phyloP scores from a whole-genome alignment of 2,888 invertebrate species.

The Torymus aiolomorphi region DNA sequence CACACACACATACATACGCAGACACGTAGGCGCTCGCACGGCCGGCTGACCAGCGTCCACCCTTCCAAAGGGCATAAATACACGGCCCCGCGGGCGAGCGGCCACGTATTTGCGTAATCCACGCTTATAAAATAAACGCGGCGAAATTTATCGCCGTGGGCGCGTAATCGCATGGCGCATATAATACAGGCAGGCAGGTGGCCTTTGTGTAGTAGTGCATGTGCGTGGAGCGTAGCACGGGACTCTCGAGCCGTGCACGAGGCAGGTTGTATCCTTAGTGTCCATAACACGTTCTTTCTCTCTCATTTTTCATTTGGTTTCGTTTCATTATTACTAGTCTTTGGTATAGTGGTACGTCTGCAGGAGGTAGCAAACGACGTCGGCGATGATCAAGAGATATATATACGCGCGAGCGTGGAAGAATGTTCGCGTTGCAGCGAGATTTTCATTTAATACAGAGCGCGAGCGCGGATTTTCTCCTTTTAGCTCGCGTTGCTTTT shows the following conservation, averaged over 20 bases:
- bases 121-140: constrained; percentile 52
- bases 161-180: neutral
- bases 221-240: too few relatives aligned
- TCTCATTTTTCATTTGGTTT: too few relatives aligned
- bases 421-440: neutral
- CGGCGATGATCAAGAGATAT: constrained; percentile 18
- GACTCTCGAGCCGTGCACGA: too few relatives aligned
- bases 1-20: neutral
- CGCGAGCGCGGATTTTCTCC: too few relatives aligned
- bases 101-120: constrained; percentile 48
- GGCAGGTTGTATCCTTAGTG: too few relatives aligned
- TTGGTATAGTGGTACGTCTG: too few relatives aligned
- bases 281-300: too few relatives aligned
- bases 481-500: too few relatives aligned
- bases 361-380: too few relatives aligned
- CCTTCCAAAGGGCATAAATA: constrained; percentile 33
- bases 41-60: too few relatives aligned
- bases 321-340: too few relatives aligned
- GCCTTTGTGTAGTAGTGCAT: neutral
- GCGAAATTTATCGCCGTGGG: constrained; percentile 45
- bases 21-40: neutral
- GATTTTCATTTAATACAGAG: constrained; percentile 31
- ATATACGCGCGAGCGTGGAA: too few relatives aligned
- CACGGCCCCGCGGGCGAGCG: neutral
- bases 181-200: constrained; percentile 7